Percentiles rank a stretch among this genome's conserved stretches.
Evolutionary conservation across 2,113 vertebrate genomes (phyloP).

Genomic region (Eupsittula cactorum): DNA sequence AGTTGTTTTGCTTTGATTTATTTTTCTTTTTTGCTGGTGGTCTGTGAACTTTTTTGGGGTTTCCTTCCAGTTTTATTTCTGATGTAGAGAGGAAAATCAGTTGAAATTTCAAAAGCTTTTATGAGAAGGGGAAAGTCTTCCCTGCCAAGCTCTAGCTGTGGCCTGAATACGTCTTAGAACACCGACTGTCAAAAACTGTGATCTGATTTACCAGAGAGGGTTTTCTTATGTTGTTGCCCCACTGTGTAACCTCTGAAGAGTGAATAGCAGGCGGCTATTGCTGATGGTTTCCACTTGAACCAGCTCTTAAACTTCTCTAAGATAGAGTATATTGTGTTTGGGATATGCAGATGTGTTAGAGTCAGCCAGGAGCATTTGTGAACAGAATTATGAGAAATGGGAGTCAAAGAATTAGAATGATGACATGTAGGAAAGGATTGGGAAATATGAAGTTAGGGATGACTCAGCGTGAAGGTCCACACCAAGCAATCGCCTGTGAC

Average conservation of each 20-base stretch:
- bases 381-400: not conserved
- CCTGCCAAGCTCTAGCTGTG: not conserved
- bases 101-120: not conserved
- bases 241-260: not conserved
- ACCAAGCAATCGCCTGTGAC: accelerated
- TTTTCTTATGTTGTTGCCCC: constrained; percentile 16
- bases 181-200: constrained; percentile 11
- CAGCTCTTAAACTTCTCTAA: not conserved
- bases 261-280: constrained; percentile 12
- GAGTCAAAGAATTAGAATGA: not conserved
- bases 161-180: constrained; percentile 1
- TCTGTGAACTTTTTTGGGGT: not conserved
- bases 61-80: not conserved
- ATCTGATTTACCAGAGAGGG: not conserved
- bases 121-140: not conserved
- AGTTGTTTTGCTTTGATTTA: not conserved
- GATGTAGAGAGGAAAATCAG: not conserved
- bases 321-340: not conserved
- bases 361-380: constrained; percentile 18
- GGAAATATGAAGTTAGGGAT: not conserved
- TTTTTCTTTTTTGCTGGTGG: not conserved
- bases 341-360: not conserved
- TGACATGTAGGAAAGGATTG: not conserved
- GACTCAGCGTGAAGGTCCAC: not conserved
- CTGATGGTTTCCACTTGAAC: not conserved